These are phyloP conservation scores for Temnothorax rugatulus DNA, from an alignment of 2,888 invertebrate species.

Conservation along the genomic window DNA sequence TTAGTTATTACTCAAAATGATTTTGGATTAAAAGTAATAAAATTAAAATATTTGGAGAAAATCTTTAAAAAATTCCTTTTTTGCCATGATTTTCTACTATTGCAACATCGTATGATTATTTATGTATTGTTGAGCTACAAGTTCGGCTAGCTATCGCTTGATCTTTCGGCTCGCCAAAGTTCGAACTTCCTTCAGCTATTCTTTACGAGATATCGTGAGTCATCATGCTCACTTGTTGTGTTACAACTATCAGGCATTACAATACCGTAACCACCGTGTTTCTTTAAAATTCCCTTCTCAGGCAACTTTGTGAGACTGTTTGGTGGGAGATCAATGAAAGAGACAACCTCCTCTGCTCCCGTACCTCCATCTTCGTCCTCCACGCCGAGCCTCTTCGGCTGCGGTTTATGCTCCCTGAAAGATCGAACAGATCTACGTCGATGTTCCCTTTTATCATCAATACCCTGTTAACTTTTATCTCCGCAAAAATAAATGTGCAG, in stretches of 20 bases:
- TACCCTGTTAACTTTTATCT: neutral
- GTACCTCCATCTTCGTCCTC: slow-evolving; percentile 87
- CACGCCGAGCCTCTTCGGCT: slow-evolving; percentile 91
- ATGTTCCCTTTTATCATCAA: neutral
- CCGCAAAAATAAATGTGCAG: slow-evolving; percentile 28
- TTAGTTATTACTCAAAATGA: neutral
- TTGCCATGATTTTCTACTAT: neutral
- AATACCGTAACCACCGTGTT: slow-evolving; percentile 92
- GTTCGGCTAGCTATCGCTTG: slow-evolving; percentile 17
- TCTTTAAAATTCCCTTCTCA: slow-evolving; percentile 97
- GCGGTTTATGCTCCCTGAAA: slow-evolving; percentile 93
- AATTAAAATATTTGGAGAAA: neutral
- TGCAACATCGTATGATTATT: neutral
- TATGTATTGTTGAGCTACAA: slow-evolving; percentile 13
- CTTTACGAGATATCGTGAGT: slow-evolving; percentile 90
- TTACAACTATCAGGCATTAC: slow-evolving; percentile 88
- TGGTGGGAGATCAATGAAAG: slow-evolving; percentile 93
- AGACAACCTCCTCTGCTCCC: slow-evolving; percentile 93
- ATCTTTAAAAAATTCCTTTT: neutral
- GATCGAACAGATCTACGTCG: slow-evolving; percentile 12
- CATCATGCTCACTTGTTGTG: slow-evolving; percentile 91
- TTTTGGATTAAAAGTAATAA: neutral
- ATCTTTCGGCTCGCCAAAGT: slow-evolving; percentile 32
- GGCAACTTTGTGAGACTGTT: slow-evolving; percentile 92
- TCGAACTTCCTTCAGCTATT: slow-evolving; percentile 82